Percentiles rank a stretch among this genome's conserved stretches.
Conservation (phyloP, 2,797 vertebrate species). For the Microctenopoma stevenorrisi region DNA sequence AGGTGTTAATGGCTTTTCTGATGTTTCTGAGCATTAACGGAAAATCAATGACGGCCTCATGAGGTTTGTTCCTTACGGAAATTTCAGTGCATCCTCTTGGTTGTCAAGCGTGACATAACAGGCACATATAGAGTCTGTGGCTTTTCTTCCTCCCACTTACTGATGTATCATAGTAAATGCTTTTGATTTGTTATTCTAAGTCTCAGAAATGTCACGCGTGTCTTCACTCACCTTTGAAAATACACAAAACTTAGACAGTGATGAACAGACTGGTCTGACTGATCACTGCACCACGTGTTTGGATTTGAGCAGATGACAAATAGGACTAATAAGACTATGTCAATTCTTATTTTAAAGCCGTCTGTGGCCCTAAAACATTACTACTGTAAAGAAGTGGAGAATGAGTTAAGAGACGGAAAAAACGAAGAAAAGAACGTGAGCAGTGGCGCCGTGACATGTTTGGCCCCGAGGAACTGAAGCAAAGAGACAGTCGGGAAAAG, state of each 20-base stretch:
- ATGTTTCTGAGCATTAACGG: constrained; percentile 18
- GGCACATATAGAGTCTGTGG: constrained; percentile 6
- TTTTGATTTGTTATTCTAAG: constrained; percentile 36
- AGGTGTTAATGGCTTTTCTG: background rate
- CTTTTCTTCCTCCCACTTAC: constrained; percentile 3
- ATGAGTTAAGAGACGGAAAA: constrained; percentile 10
- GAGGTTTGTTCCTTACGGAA: constrained; percentile 30
- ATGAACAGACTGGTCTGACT: constrained; percentile 27
- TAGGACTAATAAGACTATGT: constrained; percentile 61
- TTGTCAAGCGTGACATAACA: constrained; percentile 22
- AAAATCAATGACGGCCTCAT: constrained; percentile 36
- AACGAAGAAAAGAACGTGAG: constrained; percentile 49
- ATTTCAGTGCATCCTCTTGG: constrained; percentile 29
- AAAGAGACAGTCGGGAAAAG: constrained; percentile 61
- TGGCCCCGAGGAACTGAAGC: constrained; percentile 78
- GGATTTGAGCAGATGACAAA: constrained; percentile 41
- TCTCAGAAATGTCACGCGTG: constrained; percentile 20
- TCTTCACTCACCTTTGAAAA: constrained; percentile 40
- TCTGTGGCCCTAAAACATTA: constrained; percentile 54
- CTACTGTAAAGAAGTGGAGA: constrained; percentile 41
- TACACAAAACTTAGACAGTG: constrained; percentile 5
- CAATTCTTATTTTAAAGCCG: constrained; percentile 47
- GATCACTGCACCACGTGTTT: constrained; percentile 36
- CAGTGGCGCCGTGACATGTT: constrained; percentile 70
- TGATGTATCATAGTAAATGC: constrained; percentile 17